Evolutionary conservation across 1,140 invertebrate genomes (phyloP).

Genomic region (Rhopalosiphum padi): DNA sequence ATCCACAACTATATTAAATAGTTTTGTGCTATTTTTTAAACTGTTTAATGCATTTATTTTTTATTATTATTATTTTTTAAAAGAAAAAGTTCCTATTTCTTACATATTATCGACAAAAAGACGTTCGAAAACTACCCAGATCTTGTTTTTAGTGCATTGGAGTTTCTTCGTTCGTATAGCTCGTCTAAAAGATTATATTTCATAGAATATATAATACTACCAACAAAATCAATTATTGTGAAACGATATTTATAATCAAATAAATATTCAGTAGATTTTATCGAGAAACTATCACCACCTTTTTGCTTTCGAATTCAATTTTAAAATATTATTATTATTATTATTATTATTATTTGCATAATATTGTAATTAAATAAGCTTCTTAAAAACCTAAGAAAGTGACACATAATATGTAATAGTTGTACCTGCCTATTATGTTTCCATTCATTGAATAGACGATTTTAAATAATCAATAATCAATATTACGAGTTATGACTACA

Average conservation of each 20-base stretch:
- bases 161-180: not conserved
- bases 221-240: not conserved
- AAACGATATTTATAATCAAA: not conserved
- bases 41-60: not conserved
- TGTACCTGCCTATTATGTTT: not conserved
- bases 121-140: not conserved
- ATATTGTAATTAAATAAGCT: not conserved
- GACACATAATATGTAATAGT: not conserved
- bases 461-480: not conserved
- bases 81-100: not conserved
- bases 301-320: conserved; percentile 27
- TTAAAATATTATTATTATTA: not conserved
- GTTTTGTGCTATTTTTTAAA: not conserved
- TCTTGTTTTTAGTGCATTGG: not conserved
- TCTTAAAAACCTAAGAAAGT: not conserved
- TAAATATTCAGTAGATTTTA: not conserved
- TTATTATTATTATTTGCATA: not conserved
- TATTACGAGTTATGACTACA: not conserved
- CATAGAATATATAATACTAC: not conserved
- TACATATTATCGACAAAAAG: not conserved
- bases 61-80: not conserved
- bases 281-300: not conserved
- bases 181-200: not conserved
- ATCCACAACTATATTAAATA: not conserved
- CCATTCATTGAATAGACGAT: not conserved